These are phyloP conservation scores for Trachelus iudaicus DNA, from an alignment of 2,888 invertebrate genomes.

Conservation along the genomic window DNA sequence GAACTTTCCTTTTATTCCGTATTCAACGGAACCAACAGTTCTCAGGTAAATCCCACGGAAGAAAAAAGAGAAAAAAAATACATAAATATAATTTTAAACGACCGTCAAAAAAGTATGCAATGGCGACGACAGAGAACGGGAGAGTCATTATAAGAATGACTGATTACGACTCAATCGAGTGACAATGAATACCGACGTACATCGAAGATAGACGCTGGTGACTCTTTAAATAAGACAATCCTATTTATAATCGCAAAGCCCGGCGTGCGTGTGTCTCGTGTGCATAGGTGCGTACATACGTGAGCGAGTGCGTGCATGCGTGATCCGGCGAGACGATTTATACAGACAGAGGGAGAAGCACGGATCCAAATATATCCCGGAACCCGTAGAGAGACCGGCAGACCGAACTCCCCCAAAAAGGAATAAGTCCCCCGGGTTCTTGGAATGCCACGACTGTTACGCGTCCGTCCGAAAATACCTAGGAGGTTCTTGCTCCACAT, in stretches of 20 bases:
- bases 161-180: not conserved
- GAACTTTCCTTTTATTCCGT: not conserved
- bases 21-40: no score
- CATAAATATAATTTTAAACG: not conserved
- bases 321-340: slow-evolving; percentile 20
- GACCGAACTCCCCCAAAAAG: slow-evolving; percentile 46
- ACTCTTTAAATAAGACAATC: not conserved
- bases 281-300: not conserved
- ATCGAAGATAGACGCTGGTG: not conserved
- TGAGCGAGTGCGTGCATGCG: not conserved
- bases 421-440: slow-evolving; percentile 39
- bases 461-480: slow-evolving; percentile 36
- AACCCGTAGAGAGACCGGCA: slow-evolving; percentile 32
- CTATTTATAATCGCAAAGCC: not conserved
- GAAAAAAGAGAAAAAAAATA: not conserved
- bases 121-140: not conserved
- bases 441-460: slow-evolving; percentile 46
- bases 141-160: not conserved
- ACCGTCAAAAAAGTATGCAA: not conserved
- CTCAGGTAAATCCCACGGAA: no score
- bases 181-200: not conserved
- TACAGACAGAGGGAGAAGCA: slow-evolving; percentile 12
- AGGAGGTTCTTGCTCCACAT: slow-evolving; percentile 46
- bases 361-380: slow-evolving; percentile 41
- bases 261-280: not conserved